Evolutionary conservation across 2,113 vertebrate species (phyloP).

Genomic region (Syrrhaptes paradoxus): DNA sequence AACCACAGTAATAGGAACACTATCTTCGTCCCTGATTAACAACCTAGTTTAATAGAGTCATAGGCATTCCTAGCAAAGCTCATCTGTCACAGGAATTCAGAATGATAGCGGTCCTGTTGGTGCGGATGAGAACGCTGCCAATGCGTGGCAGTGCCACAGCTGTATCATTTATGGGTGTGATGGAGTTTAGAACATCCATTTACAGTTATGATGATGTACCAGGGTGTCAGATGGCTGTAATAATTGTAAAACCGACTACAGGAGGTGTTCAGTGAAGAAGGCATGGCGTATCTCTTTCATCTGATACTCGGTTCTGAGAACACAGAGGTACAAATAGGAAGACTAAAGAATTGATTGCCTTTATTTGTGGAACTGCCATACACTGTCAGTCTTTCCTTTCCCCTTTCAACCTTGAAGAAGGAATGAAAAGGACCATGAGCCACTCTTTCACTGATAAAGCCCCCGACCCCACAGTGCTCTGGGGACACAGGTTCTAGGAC

Average conservation of each 20-base stretch:
- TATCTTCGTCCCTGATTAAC: background rate
- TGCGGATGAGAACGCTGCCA: background rate
- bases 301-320: background rate
- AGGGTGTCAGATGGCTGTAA: background rate
- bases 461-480: background rate
- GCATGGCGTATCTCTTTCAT: accelerated
- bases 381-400: background rate
- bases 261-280: background rate
- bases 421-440: background rate
- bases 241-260: background rate
- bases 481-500: background rate
- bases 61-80: background rate
- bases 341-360: background rate
- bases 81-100: background rate
- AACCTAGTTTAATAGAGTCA: background rate
- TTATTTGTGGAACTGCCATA: background rate
- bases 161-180: background rate
- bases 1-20: background rate
- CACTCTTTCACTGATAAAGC: background rate
- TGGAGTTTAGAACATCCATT: background rate
- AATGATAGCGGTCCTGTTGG: background rate
- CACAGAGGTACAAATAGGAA: background rate
- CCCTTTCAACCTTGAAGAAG: background rate
- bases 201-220: background rate
- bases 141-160: background rate